These are phyloP conservation scores for Drosophila siamana DNA, from an alignment of 2,888 invertebrate genomes.

Conservation along the genomic window DNA sequence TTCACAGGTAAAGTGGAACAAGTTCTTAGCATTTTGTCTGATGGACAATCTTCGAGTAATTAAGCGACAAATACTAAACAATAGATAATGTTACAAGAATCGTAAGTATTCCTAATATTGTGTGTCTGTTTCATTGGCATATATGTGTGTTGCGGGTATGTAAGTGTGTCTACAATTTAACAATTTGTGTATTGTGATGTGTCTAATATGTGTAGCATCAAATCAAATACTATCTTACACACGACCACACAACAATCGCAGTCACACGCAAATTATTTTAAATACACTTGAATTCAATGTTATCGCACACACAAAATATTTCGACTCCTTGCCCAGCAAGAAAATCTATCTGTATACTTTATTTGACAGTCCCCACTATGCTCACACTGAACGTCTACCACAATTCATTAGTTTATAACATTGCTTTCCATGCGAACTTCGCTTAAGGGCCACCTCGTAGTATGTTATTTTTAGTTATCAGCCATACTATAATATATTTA, in stretches of 20 bases:
- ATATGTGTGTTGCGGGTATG: not conserved
- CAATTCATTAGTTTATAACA: no score
- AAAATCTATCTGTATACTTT: no score
- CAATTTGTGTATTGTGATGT: not conserved
- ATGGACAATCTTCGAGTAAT: not conserved
- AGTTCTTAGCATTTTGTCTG: not conserved
- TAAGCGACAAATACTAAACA: slow-evolving; percentile 1
- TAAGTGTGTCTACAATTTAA: not conserved
- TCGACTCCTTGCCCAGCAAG: not conserved
- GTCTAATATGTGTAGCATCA: not conserved
- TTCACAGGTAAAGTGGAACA: not conserved
- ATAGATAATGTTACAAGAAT: not conserved
- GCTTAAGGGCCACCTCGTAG: no score
- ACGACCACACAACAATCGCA: not conserved
- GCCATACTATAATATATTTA: no score
- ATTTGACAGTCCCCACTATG: no score
- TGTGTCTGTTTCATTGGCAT: not conserved
- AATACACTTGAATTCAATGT: no score
- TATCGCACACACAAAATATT: not conserved
- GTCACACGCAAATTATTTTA: not conserved
- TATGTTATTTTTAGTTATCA: no score
- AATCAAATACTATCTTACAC: not conserved
- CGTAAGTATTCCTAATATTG: not conserved
- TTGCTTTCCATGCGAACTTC: no score
- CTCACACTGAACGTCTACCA: no score